Evolutionary conservation across 2,113 vertebrate species (phyloP), one percentile per base, ranked within the genome.

Genomic region (Phalacrocorax brasilianus): DNA sequence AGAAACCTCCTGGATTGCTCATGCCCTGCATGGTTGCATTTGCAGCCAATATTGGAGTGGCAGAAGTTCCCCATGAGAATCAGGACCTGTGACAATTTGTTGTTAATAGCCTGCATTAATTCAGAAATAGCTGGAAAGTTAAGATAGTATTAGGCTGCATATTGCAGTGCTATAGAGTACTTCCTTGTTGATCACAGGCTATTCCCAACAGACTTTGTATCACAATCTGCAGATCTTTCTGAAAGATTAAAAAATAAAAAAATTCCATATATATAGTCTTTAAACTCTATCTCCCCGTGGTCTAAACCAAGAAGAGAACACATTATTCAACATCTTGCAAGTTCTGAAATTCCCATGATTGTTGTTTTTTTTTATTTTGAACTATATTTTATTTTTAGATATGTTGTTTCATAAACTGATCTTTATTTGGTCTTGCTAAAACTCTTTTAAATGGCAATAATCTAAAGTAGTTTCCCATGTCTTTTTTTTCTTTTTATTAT

Each of bases 151-250:
- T 63, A 93, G 56, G 11, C 19, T 89, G 16, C 32, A 83, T 75
- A 76, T 40, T 61, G 91, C 80, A 92, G 16, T 50, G 50, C 32
- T 91, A 42, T 38, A 89, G 33, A 11, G 30, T 89, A 32, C 44
- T 73, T 73, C 58, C 58, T 70, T 80, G 53, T 74, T 33, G 44
- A 88, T 91, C 28, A 6, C 58, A 27, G 28, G 52, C 50, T 94
- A 79, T 83, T 96, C 42, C 55, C 65, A 52, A 38, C 13, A 89
- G 53, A 62, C 9, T 33, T 73, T 76, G 15, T 44, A 67, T 55
- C 28, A 91, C 82, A 74, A 59, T 89, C 78, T 67, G 56, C 95
- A 97, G 90, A 93, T 70, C 17, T 86, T 50, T 73, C 82, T 92
- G 74, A 95, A 94, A 61, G 18, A 59, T 70, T 59, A 38, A 88